These are phyloP conservation scores for Sceloporus undulatus DNA, from an alignment of 2,113 vertebrate genomes.

Conservation along the genomic window DNA sequence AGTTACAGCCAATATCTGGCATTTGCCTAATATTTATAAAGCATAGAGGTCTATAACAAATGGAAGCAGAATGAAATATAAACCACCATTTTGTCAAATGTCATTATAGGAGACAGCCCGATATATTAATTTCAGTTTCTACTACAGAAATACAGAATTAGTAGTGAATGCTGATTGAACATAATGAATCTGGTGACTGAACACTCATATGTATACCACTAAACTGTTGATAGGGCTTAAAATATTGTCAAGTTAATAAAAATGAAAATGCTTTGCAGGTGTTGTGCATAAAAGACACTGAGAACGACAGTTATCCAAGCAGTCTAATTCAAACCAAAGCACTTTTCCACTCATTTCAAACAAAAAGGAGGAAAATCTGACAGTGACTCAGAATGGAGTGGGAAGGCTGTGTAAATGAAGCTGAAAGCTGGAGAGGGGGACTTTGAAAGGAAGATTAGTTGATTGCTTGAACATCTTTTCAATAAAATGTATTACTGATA, in stretches of 20 bases:
- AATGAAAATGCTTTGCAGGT: constrained; percentile 51
- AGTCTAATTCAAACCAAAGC: constrained; percentile 53
- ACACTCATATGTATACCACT: constrained; percentile 41
- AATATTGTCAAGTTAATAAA: constrained; percentile 39
- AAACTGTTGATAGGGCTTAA: constrained; percentile 52
- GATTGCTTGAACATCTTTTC: constrained; percentile 16
- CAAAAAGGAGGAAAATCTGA: constrained; percentile 33
- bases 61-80: neutral
- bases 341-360: constrained; percentile 38
- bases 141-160: neutral
- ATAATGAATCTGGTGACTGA: constrained; percentile 40
- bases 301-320: constrained; percentile 33
- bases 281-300: constrained; percentile 30
- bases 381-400: constrained; percentile 51
- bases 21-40: neutral
- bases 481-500: constrained; percentile 42
- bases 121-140: neutral
- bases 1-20: neutral
- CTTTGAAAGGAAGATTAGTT: constrained; percentile 46
- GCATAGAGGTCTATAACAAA: neutral
- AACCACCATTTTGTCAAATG: neutral
- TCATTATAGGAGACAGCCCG: neutral
- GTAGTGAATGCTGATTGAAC: constrained; percentile 30
- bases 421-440: neutral
- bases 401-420: constrained; percentile 52